Conservation (phyloP, 2,113 vertebrate species). For the Conger conger region DNA sequence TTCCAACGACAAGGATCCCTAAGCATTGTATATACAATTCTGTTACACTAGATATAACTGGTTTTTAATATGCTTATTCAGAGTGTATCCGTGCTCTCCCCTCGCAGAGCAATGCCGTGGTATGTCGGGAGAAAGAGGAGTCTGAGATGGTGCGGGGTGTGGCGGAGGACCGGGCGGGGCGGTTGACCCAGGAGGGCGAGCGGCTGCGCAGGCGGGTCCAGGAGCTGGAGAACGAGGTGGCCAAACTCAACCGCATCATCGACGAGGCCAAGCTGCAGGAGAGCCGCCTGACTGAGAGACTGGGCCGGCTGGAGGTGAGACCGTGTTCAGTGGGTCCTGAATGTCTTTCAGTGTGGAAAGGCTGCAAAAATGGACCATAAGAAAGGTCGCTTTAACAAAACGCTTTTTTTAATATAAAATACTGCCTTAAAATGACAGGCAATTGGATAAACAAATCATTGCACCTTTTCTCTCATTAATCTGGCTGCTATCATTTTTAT, state of each 20-base stretch:
- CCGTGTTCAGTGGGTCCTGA: background rate
- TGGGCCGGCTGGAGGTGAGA: conserved; percentile 72
- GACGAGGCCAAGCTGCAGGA: conserved; percentile 74
- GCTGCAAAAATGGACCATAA: too few relatives aligned
- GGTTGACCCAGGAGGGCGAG: conserved; percentile 74
- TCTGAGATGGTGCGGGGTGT: conserved; percentile 69
- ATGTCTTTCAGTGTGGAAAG: too few relatives aligned
- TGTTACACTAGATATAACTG: too few relatives aligned
- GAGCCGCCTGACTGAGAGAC: conserved; percentile 66
- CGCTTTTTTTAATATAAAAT: too few relatives aligned
- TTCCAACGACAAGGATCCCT: too few relatives aligned
- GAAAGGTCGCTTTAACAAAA: too few relatives aligned
- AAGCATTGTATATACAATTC: too few relatives aligned
- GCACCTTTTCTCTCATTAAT: too few relatives aligned
- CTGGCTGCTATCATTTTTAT: too few relatives aligned
- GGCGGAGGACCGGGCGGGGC: conserved; percentile 66
- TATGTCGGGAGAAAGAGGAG: conserved; percentile 71
- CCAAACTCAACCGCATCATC: conserved; percentile 76
- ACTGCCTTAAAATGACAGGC: too few relatives aligned
- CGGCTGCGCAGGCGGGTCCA: conserved; percentile 66
- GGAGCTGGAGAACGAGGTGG: conserved; percentile 74
- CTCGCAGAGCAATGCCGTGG: conserved; percentile 72
- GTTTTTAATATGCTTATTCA: too few relatives aligned
- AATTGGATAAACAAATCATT: too few relatives aligned
- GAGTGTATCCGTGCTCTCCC: background rate